phyloP scores from a whole-genome alignment of 2,797 vertebrate genomes.

The Xenopus petersii region DNA sequence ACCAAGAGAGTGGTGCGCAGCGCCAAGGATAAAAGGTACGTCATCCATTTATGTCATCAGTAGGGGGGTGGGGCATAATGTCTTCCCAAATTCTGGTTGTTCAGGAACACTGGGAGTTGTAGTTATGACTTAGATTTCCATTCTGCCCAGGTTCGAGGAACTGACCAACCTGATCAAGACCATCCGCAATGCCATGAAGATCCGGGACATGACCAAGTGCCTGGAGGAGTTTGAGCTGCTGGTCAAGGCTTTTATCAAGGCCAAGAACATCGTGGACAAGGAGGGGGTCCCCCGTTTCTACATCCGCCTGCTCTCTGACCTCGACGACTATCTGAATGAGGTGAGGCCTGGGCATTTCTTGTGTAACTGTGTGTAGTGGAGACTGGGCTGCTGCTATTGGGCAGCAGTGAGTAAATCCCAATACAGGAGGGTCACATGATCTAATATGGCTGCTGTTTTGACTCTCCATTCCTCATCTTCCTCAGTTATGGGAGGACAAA shows the following conservation, averaged over 20 bases:
- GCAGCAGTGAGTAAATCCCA: too few species aligned
- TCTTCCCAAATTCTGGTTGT: too few species aligned
- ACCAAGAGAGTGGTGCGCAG: conserved; percentile 89
- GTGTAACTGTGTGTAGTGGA: too few species aligned
- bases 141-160: conserved; percentile 80
- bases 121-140: too few species aligned
- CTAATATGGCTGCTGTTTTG: not conserved
- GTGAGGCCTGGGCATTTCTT: conserved; percentile 53
- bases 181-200: conserved; percentile 93
- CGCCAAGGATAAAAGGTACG: conserved; percentile 89
- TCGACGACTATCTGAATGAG: conserved; percentile 90
- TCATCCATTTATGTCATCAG: not conserved
- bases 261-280: conserved; percentile 89
- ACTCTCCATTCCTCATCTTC: not conserved
- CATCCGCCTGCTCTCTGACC: conserved; percentile 82
- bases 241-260: conserved; percentile 85
- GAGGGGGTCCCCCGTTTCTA: conserved; percentile 88
- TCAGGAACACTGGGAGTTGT: too few species aligned
- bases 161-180: conserved; percentile 88
- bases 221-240: conserved; percentile 90
- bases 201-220: conserved; percentile 88
- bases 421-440: too few species aligned
- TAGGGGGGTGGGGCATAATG: too few species aligned
- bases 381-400: too few species aligned
- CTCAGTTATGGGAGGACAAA: conserved; percentile 88